A percentile compares a stretch with the other conserved stretches of the same genome.
Conservation (phyloP, 2,888 invertebrate genomes). For the Hypena proboscidalis region DNA sequence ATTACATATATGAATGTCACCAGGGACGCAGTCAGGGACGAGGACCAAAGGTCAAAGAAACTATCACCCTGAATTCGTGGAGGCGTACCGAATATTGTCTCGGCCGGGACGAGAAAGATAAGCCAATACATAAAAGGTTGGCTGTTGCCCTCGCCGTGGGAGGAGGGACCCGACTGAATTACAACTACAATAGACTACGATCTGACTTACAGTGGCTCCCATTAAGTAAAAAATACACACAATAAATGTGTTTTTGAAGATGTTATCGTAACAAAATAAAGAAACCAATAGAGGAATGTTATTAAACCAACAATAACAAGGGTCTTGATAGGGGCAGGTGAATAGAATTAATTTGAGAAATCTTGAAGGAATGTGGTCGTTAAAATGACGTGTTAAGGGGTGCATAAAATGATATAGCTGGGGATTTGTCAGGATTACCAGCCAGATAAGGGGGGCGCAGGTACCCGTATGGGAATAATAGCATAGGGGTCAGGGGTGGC, state of each 20-base stretch:
- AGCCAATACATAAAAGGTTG: conserved; percentile 64
- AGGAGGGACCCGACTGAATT: conserved; percentile 40
- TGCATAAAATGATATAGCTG: conserved; percentile 63
- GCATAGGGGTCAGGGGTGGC: conserved; percentile 40
- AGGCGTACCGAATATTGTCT: conserved; percentile 72
- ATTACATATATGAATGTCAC: conserved; percentile 64
- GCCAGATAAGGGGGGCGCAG: conserved; percentile 67
- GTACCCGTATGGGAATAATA: conserved; percentile 60
- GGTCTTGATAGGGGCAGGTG: conserved; percentile 73
- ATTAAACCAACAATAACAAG: conserved; percentile 56
- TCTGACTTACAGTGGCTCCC: conserved; percentile 29
- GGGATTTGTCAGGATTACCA: conserved; percentile 65
- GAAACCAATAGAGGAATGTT: conserved; percentile 54
- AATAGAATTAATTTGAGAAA: conserved; percentile 62
- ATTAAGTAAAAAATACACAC: conserved; percentile 27
- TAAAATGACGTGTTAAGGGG: conserved; percentile 60
- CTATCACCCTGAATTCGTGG: conserved; percentile 66
- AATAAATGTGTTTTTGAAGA: conserved; percentile 38
- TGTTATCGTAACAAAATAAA: conserved; percentile 50
- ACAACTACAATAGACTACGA: conserved; percentile 37
- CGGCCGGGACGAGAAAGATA: conserved; percentile 65
- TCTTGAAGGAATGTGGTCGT: conserved; percentile 64
- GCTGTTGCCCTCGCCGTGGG: conserved; percentile 35
- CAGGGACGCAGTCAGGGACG: conserved; percentile 64
- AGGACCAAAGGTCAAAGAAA: conserved; percentile 72